Base-by-base conservation (phyloP, 1,140 invertebrate species). In the Neoseiulus cucumeris region DNA sequence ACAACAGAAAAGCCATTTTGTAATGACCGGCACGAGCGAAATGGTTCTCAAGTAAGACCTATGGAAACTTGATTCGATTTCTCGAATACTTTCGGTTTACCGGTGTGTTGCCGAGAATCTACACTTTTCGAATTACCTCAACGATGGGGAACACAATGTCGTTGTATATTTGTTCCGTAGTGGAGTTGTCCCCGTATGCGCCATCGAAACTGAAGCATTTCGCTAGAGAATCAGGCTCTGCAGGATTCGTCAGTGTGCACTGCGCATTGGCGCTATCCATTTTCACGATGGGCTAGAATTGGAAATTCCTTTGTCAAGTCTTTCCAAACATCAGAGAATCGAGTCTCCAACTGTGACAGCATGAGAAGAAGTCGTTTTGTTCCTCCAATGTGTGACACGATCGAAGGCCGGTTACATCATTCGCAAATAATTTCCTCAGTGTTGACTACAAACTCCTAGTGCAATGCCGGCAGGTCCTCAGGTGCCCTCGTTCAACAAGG, bases 201-300 rank as follows among this genome's bases (percentile, higher is more conserved):
- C 83, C 83, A 74, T 89, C 86, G 73, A 89, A 84, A 1, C 83
- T 85, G 73, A 89, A 90, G 29, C 72, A 77, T 76, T 88, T 87
- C 0, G 83, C 79, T 4, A 82, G 79, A 1, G 80, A 80, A 39
- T 80, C 79, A 5, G 71, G 69, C 70, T 84, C 82, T 55, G 70
- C 70, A 9, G 82, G 82, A 71, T 84, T 82, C 39, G 75, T 73
- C 18, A 85, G 78, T 33, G 76, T 76, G 72, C 82, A 83, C 64
- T 79, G 76, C 30, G 78, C 82, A 66, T 75, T 73, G 14, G 73
- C 73, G 14, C 74, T 66, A 67, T 86, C 83, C 77, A 90, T 87
- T 64, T 79, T 79, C 18, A 93, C 79, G 33, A 88, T 83, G 72
- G 79, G 80, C 84, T 91, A 74, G 7, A 75, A 73, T 68, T 9